Percentiles rank a stretch among this genome's conserved stretches.
phyloP scores from a whole-genome alignment of 2,888 invertebrate genomes.

The Alsophila aescularia region DNA sequence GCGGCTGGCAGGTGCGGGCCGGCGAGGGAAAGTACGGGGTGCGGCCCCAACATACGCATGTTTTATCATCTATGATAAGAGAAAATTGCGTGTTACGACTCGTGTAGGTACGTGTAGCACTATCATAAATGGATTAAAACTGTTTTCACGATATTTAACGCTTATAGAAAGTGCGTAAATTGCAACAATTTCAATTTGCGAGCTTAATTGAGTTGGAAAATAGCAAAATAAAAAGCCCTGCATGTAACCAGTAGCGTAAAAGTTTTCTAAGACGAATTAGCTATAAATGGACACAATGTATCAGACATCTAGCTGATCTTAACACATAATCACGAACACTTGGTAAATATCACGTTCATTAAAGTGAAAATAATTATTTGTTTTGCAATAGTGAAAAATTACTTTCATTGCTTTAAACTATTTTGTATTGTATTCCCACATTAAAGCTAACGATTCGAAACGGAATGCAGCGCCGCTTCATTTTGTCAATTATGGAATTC shows the following conservation, averaged over 20 bases:
- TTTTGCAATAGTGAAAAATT: conserved; percentile 40
- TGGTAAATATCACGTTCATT: neutral
- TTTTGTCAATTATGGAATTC: conserved; percentile 81
- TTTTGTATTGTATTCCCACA: conserved; percentile 68
- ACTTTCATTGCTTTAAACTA: conserved; percentile 52
- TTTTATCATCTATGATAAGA: conserved; percentile 81
- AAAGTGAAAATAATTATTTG: conserved; percentile 6
- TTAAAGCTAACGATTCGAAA: conserved; percentile 69
- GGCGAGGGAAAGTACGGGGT: conserved; percentile 78
- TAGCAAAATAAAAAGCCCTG: neutral
- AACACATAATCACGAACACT: too few species aligned
- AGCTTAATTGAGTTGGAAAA: neutral
- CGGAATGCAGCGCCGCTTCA: conserved; percentile 70
- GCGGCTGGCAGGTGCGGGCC: conserved; percentile 60
- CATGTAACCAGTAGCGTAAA: too few species aligned
- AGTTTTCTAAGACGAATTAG: too few species aligned
- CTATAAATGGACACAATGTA: too few species aligned
- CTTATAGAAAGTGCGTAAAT: conserved; percentile 5
- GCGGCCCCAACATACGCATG: conserved; percentile 75
- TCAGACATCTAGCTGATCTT: too few species aligned
- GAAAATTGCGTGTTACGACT: conserved; percentile 72
- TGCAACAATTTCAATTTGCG: conserved; percentile 1
- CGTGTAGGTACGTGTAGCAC: conserved; percentile 42
- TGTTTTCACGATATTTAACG: conserved; percentile 17
- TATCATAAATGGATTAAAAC: conserved; percentile 40